A percentile compares a stretch with the other conserved stretches of the same genome.
These are phyloP conservation scores for Danio choprae DNA, from an alignment of 2,797 vertebrate species.

Conservation along the genomic window DNA sequence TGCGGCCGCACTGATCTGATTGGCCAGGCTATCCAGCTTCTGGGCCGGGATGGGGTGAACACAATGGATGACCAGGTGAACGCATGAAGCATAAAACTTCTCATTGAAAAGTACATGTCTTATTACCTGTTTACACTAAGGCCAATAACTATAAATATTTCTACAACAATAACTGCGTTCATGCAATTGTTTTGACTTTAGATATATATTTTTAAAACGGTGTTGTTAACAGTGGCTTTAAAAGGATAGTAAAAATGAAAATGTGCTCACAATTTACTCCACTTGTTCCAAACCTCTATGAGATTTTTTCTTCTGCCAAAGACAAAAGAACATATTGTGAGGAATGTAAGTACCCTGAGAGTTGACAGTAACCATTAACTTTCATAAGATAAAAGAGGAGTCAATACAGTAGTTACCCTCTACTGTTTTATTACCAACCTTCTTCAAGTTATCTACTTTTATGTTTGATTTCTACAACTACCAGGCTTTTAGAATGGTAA, in stretches of 20 bases:
- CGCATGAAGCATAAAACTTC: background rate
- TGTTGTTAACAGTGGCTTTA: no score
- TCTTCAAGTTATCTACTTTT: no score
- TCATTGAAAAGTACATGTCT: background rate
- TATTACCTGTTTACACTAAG: background rate
- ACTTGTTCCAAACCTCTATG: background rate
- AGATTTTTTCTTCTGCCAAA: background rate
- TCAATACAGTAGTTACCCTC: no score
- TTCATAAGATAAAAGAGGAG: background rate
- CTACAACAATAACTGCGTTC: no score
- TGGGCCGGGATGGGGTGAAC: constrained; percentile 86
- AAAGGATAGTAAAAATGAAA: background rate
- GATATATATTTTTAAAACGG: no score
- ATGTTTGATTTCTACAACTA: background rate
- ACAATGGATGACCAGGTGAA: constrained; percentile 91
- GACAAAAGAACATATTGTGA: background rate
- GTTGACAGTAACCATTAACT: background rate
- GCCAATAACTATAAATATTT: no score
- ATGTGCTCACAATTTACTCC: background rate
- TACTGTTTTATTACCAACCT: background rate
- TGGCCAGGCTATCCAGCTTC: constrained; percentile 81
- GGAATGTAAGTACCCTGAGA: background rate
- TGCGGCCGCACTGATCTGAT: constrained; percentile 91
- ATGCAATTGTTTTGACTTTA: no score
- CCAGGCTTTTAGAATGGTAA: no score